Conservation (phyloP, 1,140 invertebrate species). For the Anoplolepis gracilipes region DNA sequence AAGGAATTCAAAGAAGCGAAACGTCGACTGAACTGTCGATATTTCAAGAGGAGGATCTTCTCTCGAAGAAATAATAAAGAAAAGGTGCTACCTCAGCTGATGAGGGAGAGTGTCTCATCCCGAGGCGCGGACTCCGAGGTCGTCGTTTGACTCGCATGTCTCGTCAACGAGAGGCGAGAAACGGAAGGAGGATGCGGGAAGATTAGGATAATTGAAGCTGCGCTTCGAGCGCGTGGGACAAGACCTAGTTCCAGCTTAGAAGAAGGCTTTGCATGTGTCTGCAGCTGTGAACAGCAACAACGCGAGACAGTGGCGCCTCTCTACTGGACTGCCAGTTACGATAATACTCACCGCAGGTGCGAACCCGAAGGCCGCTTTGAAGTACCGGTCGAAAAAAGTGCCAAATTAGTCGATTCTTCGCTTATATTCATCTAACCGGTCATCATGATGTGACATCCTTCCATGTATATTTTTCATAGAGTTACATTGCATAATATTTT, state of each 20-base stretch:
- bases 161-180: conserved; percentile 17
- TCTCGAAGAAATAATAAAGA: neutral
- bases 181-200: conserved; percentile 46
- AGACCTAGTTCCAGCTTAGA: conserved; percentile 50
- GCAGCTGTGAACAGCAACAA: conserved; percentile 78
- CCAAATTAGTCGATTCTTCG: neutral
- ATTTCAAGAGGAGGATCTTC: neutral
- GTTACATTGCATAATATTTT: neutral
- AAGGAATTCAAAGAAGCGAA: no score
- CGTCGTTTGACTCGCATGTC: neutral
- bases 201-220: conserved; percentile 57
- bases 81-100: neutral
- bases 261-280: conserved; percentile 75
- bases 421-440: neutral
- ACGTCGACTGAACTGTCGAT: neutral
- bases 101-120: conserved; percentile 7
- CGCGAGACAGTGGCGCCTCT: conserved; percentile 83
- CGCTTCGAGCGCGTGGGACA: conserved; percentile 53
- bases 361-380: conserved; percentile 61
- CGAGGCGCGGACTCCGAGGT: neutral
- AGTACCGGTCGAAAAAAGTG: neutral
- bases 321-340: conserved; percentile 83
- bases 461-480: neutral
- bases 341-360: conserved; percentile 82
- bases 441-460: neutral